Base-by-base conservation (phyloP, 2,113 vertebrate genomes). In the Eolophus roseicapilla region DNA sequence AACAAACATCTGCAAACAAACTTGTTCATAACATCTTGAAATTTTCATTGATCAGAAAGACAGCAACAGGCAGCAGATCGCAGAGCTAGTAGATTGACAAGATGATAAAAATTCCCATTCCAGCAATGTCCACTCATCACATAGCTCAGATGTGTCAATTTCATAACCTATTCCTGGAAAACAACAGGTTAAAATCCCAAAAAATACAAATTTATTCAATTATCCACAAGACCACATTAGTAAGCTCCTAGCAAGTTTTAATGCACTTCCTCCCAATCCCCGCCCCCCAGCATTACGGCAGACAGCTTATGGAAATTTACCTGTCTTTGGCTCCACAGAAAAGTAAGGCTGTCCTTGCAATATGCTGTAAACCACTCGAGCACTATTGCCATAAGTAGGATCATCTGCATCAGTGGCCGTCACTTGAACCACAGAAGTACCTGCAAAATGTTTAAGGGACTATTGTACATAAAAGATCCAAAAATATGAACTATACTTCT, bases 241-340 rank as follows among this genome's bases (percentile, higher is more conserved):
- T 35, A 92, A 35, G 2, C 35, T 86, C 62, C 11, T 55, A 52
- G 19, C 5, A 82, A 81, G 39, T 65, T 64, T 69, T 68, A 68
- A 50, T 23, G 35, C 4, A 59, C 20, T 59, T 59, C 20, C 20
- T n/a, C 33, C 55, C 31, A 52, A 28, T 27, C 52, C 52, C 17
- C 7, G 4, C 2, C 18, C 29, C 18, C 17, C 5, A 31, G 9
- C 3, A 37, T 63, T 86, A 47, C 3, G 47, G 15, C 19, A 49
- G 20, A 29, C 7, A 33, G 5, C 46, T 93, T 67, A n/a, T 49
- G 11, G 25, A 33, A 82, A 92, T 35, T 88, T 97, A 99, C 99
- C 99, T 97, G 99, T 99, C 96, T 99, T 99, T 44, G 99, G 99
- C 84, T 99, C 99, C 98, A 99, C 99, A 3, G 99, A 99, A 97